Conservation (phyloP, 2,888 invertebrate species). For the Myopa testacea region DNA sequence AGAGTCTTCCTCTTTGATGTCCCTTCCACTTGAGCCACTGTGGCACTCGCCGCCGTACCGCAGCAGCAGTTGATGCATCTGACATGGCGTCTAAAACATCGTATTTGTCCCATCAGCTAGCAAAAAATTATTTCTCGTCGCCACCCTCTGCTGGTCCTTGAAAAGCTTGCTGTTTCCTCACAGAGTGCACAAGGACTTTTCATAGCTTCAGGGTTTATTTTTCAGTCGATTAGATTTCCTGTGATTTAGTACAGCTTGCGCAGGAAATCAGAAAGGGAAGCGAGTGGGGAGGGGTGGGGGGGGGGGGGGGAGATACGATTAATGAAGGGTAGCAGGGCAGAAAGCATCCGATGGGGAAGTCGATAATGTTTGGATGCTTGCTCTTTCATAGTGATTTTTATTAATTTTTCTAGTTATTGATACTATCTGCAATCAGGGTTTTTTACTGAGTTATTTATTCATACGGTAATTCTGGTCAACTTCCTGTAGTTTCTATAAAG, state of each 20-base stretch:
- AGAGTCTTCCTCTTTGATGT: no score
- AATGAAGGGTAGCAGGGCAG: not conserved
- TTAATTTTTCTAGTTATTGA: no score
- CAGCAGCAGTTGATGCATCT: constrained; percentile 59
- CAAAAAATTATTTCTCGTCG: constrained; percentile 55
- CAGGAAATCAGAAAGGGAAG: not conserved
- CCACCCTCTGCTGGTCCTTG: not conserved
- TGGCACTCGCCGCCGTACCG: no score
- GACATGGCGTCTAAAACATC: constrained; percentile 61
- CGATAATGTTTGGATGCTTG: no score
- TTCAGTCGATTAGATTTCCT: constrained; percentile 61
- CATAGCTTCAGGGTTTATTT: constrained; percentile 51
- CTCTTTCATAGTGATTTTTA: no score
- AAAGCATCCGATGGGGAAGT: no score
- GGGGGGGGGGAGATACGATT: not conserved
- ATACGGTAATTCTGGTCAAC: no score
- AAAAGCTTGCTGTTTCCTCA: not conserved
- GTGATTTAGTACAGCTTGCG: constrained; percentile 36
- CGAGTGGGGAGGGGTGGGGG: constrained; percentile 3
- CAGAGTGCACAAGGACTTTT: not conserved
- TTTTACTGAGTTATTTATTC: no score
- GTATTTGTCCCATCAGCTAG: constrained; percentile 62
- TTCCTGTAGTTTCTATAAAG: no score
- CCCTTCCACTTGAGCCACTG: no score
- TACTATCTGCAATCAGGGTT: no score